phyloP scores from a whole-genome alignment of 2,113 vertebrate species.

The Leptodactylus fuscus region DNA sequence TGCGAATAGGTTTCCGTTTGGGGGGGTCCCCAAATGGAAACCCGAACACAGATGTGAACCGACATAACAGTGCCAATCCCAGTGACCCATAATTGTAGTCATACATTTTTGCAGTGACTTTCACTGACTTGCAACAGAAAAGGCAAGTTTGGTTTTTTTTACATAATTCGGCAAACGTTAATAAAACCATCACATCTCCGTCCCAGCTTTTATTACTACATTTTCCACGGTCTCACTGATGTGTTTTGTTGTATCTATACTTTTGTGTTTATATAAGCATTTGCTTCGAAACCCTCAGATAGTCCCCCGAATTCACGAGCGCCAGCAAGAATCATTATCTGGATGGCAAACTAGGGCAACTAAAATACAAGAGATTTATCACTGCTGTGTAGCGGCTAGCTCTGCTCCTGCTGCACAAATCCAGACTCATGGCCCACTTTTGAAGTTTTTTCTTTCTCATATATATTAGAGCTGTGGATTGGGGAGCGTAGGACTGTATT shows the following conservation, averaged over 20 bases:
- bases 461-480: background rate
- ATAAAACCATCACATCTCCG: too few relatives aligned
- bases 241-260: background rate
- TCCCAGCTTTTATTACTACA: too few relatives aligned
- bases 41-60: too few relatives aligned
- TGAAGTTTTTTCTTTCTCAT: background rate
- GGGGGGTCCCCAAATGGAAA: too few relatives aligned
- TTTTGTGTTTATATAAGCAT: background rate
- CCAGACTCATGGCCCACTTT: slow-evolving; percentile 29
- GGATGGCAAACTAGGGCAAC: slow-evolving; percentile 40
- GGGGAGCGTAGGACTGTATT: background rate
- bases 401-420: slow-evolving; percentile 11
- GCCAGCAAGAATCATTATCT: slow-evolving; percentile 26
- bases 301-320: background rate
- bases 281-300: background rate
- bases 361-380: slow-evolving; percentile 35
- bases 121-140: too few relatives aligned
- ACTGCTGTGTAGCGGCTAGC: background rate
- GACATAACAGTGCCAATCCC: too few relatives aligned
- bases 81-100: too few relatives aligned
- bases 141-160: too few relatives aligned
- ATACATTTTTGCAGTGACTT: too few relatives aligned
- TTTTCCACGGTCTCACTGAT: background rate
- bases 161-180: too few relatives aligned
- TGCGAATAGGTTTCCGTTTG: too few relatives aligned